phyloP scores from a whole-genome alignment of 1,140 invertebrate genomes.

The Leptinotarsa defecta region DNA sequence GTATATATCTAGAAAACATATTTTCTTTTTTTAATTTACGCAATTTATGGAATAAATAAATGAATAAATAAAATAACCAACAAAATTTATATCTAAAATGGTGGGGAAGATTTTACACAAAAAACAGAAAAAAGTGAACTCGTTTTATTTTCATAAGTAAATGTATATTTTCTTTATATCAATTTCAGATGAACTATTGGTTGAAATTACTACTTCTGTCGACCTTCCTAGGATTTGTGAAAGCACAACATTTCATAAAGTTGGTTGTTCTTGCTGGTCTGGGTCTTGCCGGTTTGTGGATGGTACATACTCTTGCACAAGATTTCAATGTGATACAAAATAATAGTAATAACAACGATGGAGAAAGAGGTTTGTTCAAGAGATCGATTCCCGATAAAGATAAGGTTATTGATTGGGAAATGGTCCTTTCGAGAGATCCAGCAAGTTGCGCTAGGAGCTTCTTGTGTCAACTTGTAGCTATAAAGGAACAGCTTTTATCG shows the following conservation, averaged over 20 bases:
- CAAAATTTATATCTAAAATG: too few relatives aligned
- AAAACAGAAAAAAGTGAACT: too few relatives aligned
- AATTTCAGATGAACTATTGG: constrained; percentile 38
- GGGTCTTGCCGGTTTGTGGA: constrained; percentile 49
- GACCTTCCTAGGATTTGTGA: constrained; percentile 35
- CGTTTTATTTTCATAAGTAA: too few relatives aligned
- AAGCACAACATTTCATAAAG: constrained; percentile 41
- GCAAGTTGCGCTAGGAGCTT: constrained; percentile 49
- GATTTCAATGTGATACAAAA: constrained; percentile 40
- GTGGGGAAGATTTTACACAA: too few relatives aligned
- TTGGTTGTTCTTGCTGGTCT: constrained; percentile 43
- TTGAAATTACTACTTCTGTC: constrained; percentile 34
- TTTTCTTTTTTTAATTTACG: too few relatives aligned
- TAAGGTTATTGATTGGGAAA: constrained; percentile 44
- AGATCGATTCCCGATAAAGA: constrained; percentile 22
- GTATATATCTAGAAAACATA: too few relatives aligned
- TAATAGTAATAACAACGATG: background rate
- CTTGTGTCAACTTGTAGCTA: constrained; percentile 48
- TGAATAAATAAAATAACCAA: too few relatives aligned
- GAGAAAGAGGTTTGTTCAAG: constrained; percentile 27
- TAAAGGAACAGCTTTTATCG: constrained; percentile 36
- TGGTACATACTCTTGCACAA: constrained; percentile 47
- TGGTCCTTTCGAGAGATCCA: constrained; percentile 46
- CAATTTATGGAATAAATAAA: too few relatives aligned
- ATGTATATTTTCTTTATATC: background rate